These are phyloP conservation scores for Marmota monax DNA, from an alignment of 2,113 vertebrate genomes.

Conservation along the genomic window DNA sequence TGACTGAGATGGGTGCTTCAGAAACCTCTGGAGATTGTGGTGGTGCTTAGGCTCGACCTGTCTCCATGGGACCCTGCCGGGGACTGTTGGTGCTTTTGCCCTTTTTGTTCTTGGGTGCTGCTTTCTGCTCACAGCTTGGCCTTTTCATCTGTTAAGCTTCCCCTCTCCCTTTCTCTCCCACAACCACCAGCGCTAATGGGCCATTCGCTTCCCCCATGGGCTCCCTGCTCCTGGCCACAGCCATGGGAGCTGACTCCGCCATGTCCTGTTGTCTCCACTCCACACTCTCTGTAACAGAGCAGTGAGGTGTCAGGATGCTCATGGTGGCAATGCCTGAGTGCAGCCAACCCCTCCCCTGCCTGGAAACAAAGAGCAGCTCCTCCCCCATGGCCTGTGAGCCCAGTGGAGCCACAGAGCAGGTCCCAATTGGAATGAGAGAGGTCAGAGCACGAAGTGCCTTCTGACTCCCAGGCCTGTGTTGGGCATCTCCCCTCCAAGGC, in stretches of 20 bases:
- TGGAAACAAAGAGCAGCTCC: background rate
- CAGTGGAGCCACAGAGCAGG: background rate
- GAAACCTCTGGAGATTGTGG: too few species aligned
- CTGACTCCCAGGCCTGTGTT: background rate
- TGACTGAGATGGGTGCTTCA: background rate
- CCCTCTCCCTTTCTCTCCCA: background rate
- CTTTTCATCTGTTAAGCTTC: conserved; percentile 20
- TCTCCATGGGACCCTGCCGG: conserved; percentile 55
- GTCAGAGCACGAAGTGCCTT: background rate
- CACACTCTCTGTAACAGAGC: conserved; percentile 25
- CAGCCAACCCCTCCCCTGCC: background rate
- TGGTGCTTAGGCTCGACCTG: background rate
- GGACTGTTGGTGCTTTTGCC: background rate
- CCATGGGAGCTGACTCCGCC: background rate
- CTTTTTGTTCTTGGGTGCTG: background rate
- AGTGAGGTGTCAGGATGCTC: background rate
- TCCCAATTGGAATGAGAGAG: background rate
- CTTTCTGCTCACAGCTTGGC: conserved; percentile 49
- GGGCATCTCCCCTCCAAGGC: background rate
- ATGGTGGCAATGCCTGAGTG: background rate
- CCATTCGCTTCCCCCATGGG: background rate
- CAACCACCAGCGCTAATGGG: background rate
- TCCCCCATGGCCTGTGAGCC: background rate
- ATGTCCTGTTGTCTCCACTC: background rate
- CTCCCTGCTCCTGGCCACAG: background rate